Percentiles rank a stretch among this genome's conserved stretches.
These are phyloP conservation scores for Clanis bilineata DNA, from an alignment of 2,888 invertebrate genomes.

Conservation along the genomic window DNA sequence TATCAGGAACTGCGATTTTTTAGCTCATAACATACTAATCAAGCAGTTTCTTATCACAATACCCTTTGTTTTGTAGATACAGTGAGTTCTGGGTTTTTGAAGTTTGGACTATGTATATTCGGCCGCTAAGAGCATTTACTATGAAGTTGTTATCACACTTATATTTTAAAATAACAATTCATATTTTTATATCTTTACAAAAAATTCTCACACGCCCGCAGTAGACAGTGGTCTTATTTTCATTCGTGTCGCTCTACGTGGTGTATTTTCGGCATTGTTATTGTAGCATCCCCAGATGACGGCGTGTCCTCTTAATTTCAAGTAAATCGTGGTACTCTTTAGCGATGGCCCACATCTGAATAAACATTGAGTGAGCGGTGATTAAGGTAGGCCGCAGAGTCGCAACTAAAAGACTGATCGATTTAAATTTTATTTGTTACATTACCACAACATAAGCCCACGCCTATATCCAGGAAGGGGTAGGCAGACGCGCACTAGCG, in stretches of 20 bases:
- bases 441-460: no score
- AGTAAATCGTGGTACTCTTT: constrained; percentile 75
- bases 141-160: constrained; percentile 9
- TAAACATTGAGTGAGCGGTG: constrained; percentile 55
- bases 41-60: no score
- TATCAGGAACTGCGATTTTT: no score
- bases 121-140: no score
- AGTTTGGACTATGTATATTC: no score
- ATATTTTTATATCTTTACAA: constrained; percentile 22
- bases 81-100: no score
- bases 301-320: constrained; percentile 77
- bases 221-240: constrained; percentile 26
- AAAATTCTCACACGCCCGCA: constrained; percentile 29
- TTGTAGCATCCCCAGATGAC: constrained; percentile 71
- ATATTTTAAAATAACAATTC: constrained; percentile 23
- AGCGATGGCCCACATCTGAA: constrained; percentile 76
- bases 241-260: constrained; percentile 39
- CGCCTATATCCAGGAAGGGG: no score
- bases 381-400: constrained; percentile 14
- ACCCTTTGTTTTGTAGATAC: no score
- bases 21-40: no score
- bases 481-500: no score
- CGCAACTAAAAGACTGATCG: not conserved
- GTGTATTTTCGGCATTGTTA: constrained; percentile 75
- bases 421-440: not conserved